Conservation (phyloP, 1,140 invertebrate genomes). For the Hyphantria cunea region DNA sequence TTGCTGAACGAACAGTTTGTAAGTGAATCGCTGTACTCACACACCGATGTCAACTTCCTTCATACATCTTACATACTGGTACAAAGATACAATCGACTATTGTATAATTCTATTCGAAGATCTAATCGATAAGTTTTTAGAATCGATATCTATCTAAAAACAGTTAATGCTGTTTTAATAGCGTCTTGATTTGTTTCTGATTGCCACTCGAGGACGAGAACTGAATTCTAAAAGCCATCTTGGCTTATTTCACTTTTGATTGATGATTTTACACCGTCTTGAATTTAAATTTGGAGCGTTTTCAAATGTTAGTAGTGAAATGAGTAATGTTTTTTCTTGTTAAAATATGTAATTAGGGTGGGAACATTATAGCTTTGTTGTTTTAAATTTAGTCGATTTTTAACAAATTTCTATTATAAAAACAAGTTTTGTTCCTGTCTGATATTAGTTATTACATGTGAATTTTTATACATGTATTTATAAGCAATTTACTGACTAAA, state of each 20-base stretch:
- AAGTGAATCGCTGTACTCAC: not conserved
- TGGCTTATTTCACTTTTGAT: constrained; percentile 52
- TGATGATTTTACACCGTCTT: constrained; percentile 45
- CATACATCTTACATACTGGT: constrained; percentile 6
- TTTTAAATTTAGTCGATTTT: no score
- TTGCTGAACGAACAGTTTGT: no score
- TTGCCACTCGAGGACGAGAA: constrained; percentile 48
- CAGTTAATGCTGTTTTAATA: constrained; percentile 66
- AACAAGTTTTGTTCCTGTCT: no score
- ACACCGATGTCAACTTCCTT: constrained; percentile 13
- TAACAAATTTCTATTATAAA: no score
- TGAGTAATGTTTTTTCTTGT: not conserved
- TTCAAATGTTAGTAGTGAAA: constrained; percentile 6
- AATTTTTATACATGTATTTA: no score
- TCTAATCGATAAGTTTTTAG: constrained; percentile 53
- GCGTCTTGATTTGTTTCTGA: constrained; percentile 64
- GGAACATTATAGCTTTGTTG: not conserved
- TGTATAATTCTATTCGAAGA: constrained; percentile 42
- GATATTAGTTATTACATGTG: no score
- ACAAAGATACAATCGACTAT: constrained; percentile 19
- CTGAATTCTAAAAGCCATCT: constrained; percentile 36
- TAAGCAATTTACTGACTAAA: no score
- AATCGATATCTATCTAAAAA: constrained; percentile 62
- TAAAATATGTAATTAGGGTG: constrained; percentile 15
- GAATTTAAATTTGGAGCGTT: constrained; percentile 35